Evolutionary conservation across 2,797 vertebrate species (phyloP), one percentile per base, ranked within the genome.

Genomic region (Crocidura indochinensis): DNA sequence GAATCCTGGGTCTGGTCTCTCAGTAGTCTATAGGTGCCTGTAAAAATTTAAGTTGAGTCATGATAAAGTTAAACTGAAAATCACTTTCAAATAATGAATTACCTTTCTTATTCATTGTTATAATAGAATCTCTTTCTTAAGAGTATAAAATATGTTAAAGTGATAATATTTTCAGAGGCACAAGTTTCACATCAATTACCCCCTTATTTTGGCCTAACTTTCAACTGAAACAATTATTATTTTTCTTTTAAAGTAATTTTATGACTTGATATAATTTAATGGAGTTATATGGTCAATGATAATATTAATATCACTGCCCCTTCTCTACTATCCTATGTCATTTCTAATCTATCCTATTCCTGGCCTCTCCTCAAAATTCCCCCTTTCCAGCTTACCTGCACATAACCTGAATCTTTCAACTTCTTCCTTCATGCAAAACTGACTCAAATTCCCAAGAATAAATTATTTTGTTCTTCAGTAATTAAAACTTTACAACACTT

Each of bases 11-110:
- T 95, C 78, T 78, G 22, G 95, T 86, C 0, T 1, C 68, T 78
- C 90, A 87, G 74, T 95, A 93, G 93, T 96, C 80, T 81, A 79
- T 84, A 95, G 92, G 80, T 87, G 96, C 76, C 97, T 98, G 96
- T 87, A 86, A 94, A 87, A 94, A 80, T n/a, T 22, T 53, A 76
- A 91, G 62, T 78, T 88, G 56, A 95, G 84, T 82, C 87, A 76
- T 56, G 47, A 87, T 68, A 24, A 80, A 47, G 1, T 44, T 95
- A 80, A 62, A n/a, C 83, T 22, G 14, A 77, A 88, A 79, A 85
- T 81, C 60, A 74, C 74, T 83, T 73, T 26, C 68, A 79, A 88
- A 87, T 76, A 75, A 2, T 26, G 3, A 84, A 69, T 71, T 29
- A 4, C 8, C 2, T 76, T 80, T 91, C n/a, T 79, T 84, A 27